These are phyloP conservation scores for Orcinus orca DNA, from an alignment of 2,113 vertebrate genomes.

Conservation along the genomic window DNA sequence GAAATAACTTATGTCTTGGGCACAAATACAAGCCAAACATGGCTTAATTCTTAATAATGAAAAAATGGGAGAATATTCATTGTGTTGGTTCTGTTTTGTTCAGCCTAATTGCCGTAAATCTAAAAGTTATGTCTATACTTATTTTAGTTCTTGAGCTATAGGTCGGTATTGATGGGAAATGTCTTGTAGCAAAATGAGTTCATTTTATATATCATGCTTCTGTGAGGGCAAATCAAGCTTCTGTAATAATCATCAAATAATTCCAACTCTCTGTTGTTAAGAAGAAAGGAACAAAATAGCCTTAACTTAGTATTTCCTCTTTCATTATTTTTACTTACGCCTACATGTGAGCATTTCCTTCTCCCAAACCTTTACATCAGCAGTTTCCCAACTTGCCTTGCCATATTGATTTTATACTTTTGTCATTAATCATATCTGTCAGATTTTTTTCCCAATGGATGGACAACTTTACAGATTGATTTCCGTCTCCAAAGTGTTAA, in stretches of 20 bases:
- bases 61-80: neutral
- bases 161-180: neutral
- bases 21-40: neutral
- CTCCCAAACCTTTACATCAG: neutral
- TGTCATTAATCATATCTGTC: conserved; percentile 49
- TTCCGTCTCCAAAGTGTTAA: conserved; percentile 33
- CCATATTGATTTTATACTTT: conserved; percentile 21
- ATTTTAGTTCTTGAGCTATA: neutral
- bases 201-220: neutral
- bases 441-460: neutral
- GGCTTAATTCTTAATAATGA: neutral
- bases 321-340: neutral
- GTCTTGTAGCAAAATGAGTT: neutral
- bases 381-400: conserved; percentile 18
- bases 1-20: neutral
- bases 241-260: neutral
- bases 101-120: neutral
- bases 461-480: conserved; percentile 38
- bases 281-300: neutral
- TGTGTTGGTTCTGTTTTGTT: neutral
- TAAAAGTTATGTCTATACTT: neutral
- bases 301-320: neutral
- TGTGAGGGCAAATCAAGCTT: neutral
- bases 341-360: neutral
- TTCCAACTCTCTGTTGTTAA: neutral